These are phyloP conservation scores for Moxostoma hubbsi DNA, from an alignment of 2,797 vertebrate species.

Conservation along the genomic window DNA sequence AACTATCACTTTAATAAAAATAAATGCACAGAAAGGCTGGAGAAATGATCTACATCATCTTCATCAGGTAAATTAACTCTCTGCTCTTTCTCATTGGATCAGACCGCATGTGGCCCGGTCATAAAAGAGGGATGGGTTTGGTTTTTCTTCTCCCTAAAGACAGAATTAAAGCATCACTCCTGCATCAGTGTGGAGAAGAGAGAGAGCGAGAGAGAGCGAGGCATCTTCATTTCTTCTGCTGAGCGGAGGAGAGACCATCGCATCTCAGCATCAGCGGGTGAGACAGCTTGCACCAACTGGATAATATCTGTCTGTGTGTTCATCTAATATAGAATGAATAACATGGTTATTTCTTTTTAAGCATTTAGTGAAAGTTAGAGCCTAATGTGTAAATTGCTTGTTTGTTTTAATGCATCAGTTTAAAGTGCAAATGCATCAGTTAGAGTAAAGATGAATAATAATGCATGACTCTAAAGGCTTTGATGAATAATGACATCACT, in stretches of 20 bases:
- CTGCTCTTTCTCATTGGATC: slow-evolving; percentile 44
- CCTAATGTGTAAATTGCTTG: too few species aligned
- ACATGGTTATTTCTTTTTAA: too few species aligned
- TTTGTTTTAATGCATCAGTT: too few species aligned
- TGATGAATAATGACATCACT: slow-evolving; percentile 7
- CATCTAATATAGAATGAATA: too few species aligned
- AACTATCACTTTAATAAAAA: too few species aligned
- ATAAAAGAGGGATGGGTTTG: slow-evolving; percentile 44
- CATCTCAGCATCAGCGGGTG: slow-evolving; percentile 33
- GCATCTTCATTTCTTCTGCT: slow-evolving; percentile 19
- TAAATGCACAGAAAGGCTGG: too few species aligned
- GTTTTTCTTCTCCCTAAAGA: slow-evolving; percentile 43
- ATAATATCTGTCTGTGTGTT: too few species aligned
- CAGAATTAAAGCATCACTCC: slow-evolving; percentile 50
- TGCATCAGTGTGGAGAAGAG: slow-evolving; percentile 31
- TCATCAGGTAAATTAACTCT: slow-evolving; percentile 38
- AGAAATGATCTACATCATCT: neutral
- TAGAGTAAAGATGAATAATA: neutral
- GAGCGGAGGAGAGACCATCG: slow-evolving; percentile 10
- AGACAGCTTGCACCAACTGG: neutral
- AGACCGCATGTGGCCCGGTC: slow-evolving; percentile 35
- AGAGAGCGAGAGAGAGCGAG: slow-evolving; percentile 6
- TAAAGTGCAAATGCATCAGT: neutral
- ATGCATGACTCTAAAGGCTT: neutral
- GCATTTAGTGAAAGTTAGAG: too few species aligned